Percentiles rank a stretch among this genome's conserved stretches.
Evolutionary conservation across 2,797 vertebrate species (phyloP).

Genomic region (Meda fulgida): DNA sequence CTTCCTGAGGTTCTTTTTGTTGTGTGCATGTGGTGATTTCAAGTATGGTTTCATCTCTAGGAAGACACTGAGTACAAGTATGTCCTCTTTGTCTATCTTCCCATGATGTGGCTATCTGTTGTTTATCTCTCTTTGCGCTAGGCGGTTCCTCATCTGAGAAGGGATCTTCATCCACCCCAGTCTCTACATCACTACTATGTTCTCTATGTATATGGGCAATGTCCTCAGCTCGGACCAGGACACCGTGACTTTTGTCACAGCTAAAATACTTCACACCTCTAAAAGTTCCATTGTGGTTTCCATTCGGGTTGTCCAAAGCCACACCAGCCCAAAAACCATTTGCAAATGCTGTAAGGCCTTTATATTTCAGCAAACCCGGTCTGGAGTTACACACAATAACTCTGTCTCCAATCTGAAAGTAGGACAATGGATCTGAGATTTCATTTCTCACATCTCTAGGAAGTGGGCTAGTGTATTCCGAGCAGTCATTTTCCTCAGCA

Average conservation of each 20-base stretch:
- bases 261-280: constrained; percentile 71
- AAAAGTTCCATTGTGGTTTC: constrained; percentile 68
- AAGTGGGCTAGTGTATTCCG: constrained; percentile 45
- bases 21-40: constrained; percentile 25
- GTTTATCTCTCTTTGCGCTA: background rate
- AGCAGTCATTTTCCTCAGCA: constrained; percentile 33
- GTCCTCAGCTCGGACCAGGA: constrained; percentile 70
- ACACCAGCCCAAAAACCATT: constrained; percentile 71
- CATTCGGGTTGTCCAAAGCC: constrained; percentile 69
- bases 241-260: constrained; percentile 65
- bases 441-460: constrained; percentile 58
- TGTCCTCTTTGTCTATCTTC: constrained; percentile 43
- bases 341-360: constrained; percentile 66
- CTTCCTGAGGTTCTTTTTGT: constrained; percentile 24
- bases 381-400: constrained; percentile 70
- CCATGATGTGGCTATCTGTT: constrained; percentile 8
- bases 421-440: constrained; percentile 59
- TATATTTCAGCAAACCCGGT: constrained; percentile 68
- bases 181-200: constrained; percentile 42
- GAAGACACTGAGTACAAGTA: constrained; percentile 7
- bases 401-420: constrained; percentile 68
- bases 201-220: constrained; percentile 60
- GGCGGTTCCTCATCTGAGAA: constrained; percentile 55
- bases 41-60: constrained; percentile 32
- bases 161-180: constrained; percentile 55